Evolutionary conservation across 2,797 vertebrate species (phyloP), one percentile per base, ranked within the genome.

Genomic region (Catamblyrhynchus diadema): DNA sequence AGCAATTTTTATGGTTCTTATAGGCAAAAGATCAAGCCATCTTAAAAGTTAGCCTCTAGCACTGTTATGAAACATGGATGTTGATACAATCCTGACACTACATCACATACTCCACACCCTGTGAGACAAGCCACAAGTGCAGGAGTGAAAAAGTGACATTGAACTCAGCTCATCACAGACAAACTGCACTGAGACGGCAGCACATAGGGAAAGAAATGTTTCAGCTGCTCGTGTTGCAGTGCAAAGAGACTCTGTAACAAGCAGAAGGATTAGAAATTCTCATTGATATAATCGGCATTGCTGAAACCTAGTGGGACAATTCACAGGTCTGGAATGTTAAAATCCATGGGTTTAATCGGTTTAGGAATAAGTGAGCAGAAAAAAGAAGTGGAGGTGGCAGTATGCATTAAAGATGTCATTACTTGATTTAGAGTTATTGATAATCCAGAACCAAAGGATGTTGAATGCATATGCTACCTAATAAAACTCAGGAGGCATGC

Each of bases 361-460:
- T 93, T 59, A 71, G 56, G 62, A 92, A 61, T 53, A 93, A 88
- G 71, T 8, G 18, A 95, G 74, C 48, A 60, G 51, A 57, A 66
- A 81, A 90, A 90, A 92, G 47, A 91, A 87, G 42, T 74, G 62
- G 65, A 86, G 56, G 27, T 84, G 48, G 62, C 37, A 75, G 65
- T 48, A 59, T 73, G 60, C 56, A 66, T 88, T 91, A 88, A 91
- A 84, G 62, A 86, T 56, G 77, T 82, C 61, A 62, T 94, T 83
- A 84, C 69, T 62, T 88, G 66, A 72, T 91, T 92, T 84, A 81
- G 80, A 84, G 51, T 88, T 94, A 90, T 91, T 84, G 85, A 90
- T 84, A 95, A 96, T 50, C 60, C 82, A 86, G 80, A 90, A 88
- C 56, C 37, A 89, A 88, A 73, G 73, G 51, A 79, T 56, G 66